A percentile compares a stretch with the other conserved stretches of the same genome.
phyloP scores from a whole-genome alignment of 2,797 vertebrate species.

The Limnodromus scolopaceus region DNA sequence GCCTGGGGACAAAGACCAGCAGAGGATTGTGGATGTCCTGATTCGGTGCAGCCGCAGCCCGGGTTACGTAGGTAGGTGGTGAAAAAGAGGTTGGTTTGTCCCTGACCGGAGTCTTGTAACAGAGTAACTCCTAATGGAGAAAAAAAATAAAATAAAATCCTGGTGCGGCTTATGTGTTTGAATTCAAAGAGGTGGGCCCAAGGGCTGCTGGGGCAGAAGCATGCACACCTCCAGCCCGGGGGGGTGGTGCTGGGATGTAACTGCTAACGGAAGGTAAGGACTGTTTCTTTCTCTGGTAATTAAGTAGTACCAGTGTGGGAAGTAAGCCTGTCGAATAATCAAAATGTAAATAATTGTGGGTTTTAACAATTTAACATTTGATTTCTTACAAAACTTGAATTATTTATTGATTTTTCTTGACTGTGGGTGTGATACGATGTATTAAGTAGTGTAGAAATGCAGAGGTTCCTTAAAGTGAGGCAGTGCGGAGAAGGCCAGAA shows the following conservation, averaged over 20 bases:
- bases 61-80: fast-evolving
- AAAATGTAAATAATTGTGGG: conserved; percentile 58
- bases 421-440: conserved; percentile 37
- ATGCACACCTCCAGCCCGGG: background rate
- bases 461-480: background rate
- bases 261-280: background rate
- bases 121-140: background rate
- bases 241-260: background rate
- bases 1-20: background rate
- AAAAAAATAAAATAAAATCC: background rate
- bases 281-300: background rate
- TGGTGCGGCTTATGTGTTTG: fast-evolving
- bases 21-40: background rate
- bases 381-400: conserved; percentile 56
- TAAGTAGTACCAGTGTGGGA: background rate
- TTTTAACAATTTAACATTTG: conserved; percentile 47
- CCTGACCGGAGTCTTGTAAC: background rate
- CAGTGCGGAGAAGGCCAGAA: background rate
- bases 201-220: background rate
- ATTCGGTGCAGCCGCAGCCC: background rate
- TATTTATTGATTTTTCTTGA: conserved; percentile 65
- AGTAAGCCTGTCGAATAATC: background rate
- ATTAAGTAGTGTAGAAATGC: conserved; percentile 27
- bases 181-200: background rate
- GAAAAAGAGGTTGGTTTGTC: background rate